Evolutionary conservation across 1,140 invertebrate genomes (phyloP).

Genomic region (Thereuonema tuberculata): DNA sequence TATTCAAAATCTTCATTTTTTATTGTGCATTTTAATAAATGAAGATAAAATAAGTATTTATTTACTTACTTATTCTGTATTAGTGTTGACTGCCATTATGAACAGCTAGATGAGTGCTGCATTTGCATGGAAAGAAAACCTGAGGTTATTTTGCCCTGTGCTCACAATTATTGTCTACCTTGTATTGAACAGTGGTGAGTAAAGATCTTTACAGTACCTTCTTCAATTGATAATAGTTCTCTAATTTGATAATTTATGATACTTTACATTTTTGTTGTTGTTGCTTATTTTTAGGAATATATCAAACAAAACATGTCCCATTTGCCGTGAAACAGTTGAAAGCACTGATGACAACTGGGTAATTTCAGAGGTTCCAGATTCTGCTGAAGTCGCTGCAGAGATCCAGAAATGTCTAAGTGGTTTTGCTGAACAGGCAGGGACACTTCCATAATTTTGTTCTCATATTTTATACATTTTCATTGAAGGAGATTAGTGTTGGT

Average conservation of each 20-base stretch:
- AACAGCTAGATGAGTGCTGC: slow-evolving; percentile 42
- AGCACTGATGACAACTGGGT: slow-evolving; percentile 52
- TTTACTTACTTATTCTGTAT: not conserved
- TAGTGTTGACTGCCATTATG: not conserved
- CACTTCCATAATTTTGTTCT: no score
- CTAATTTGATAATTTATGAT: no score
- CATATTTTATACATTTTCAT: no score
- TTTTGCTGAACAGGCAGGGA: no score
- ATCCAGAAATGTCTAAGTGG: slow-evolving; percentile 37
- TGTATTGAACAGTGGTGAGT: slow-evolving; percentile 55
- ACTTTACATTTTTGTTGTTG: no score
- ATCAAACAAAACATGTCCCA: slow-evolving; percentile 48
- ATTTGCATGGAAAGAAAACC: slow-evolving; percentile 53
- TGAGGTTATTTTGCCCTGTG: slow-evolving; percentile 48
- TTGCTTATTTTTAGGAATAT: slow-evolving; percentile 40
- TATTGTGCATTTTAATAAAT: no score
- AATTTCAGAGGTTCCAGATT: slow-evolving; percentile 43
- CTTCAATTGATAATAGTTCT: no score
- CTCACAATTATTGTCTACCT: slow-evolving; percentile 48
- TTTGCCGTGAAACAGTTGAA: slow-evolving; percentile 45
- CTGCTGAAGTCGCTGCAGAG: slow-evolving; percentile 44
- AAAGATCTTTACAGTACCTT: no score
- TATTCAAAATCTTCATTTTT: no score
- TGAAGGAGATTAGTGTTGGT: no score
- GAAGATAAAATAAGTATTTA: no score